These are phyloP conservation scores for Esperia sulphurella DNA, from an alignment of 2,888 invertebrate genomes.

Conservation along the genomic window DNA sequence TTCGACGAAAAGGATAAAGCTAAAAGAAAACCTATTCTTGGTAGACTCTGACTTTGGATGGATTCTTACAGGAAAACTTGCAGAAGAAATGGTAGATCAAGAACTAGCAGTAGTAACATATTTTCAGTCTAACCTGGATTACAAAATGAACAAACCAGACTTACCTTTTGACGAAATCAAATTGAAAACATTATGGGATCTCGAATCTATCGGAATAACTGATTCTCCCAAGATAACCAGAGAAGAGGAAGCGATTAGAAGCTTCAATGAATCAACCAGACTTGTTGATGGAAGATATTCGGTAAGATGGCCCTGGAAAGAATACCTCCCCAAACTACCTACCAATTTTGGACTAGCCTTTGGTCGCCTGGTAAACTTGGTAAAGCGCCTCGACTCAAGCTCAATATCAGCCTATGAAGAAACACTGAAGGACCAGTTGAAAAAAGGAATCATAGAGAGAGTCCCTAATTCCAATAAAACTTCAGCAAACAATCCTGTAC, in stretches of 20 bases:
- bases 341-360: conserved; percentile 12
- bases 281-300: conserved; percentile 3
- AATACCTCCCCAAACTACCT: conserved; percentile 11
- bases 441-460: conserved; percentile 2
- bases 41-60: background rate
- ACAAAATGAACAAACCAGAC: background rate
- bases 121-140: background rate
- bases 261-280: background rate
- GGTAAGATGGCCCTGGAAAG: conserved; percentile 13
- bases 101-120: background rate
- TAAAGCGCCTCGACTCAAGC: background rate
- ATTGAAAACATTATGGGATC: background rate
- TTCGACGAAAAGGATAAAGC: background rate
- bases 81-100: background rate
- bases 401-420: background rate
- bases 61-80: background rate
- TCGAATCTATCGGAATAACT: background rate
- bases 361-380: background rate
- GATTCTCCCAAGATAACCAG: conserved; percentile 3
- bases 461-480: too few species aligned
- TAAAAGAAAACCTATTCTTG: background rate
- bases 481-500: too few species aligned
- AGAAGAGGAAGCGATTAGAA: background rate
- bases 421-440: background rate
- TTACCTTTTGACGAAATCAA: background rate